Base-by-base conservation (phyloP, 2,888 invertebrate genomes). In the Luffia ferchaultella region DNA sequence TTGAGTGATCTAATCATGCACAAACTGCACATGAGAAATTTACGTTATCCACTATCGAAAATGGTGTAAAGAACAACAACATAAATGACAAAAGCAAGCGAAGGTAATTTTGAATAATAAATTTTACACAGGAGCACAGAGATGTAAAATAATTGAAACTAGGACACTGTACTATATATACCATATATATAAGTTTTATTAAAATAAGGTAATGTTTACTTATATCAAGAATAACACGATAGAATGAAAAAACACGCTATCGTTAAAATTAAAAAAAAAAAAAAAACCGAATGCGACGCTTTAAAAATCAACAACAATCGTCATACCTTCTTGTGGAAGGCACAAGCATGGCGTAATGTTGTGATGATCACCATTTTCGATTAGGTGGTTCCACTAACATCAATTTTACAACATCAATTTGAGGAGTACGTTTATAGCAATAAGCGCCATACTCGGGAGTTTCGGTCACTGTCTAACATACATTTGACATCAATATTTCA, bases 311-410 rank as follows among this genome's bases (percentile, higher is more conserved):
- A n/a, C n/a, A n/a, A n/a, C n/a, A n/a, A n/a, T n/a, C n/a, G n/a
- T n/a, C n/a, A n/a, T n/a, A n/a, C n/a, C n/a, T n/a, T n/a, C n/a
- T n/a, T n/a, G n/a, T n/a, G n/a, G n/a, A n/a, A n/a, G n/a, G n/a
- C n/a, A n/a, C n/a, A n/a, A n/a, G n/a, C n/a, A n/a, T n/a, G n/a
- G n/a, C n/a, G n/a, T n/a, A n/a, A n/a, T n/a, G n/a, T n/a, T n/a
- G n/a, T n/a, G n/a, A n/a, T n/a, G 62, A 64, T 65, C 70, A 78
- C 73, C 74, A 73, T 74, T 73, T 75, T 70, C 70, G 70, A 76
- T 67, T 65, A 70, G 65, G 68, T 67, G 63, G 62, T 63, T 64
- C 56, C 59, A 61, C 60, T 40, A 16, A 60, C 57, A 54, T 60
- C 61, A 67, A 64, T 66, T 60, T 63, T 65, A 80, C 76, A 76